These are phyloP conservation scores for Colletes collaris DNA, from an alignment of 2,888 invertebrate species.

Conservation along the genomic window DNA sequence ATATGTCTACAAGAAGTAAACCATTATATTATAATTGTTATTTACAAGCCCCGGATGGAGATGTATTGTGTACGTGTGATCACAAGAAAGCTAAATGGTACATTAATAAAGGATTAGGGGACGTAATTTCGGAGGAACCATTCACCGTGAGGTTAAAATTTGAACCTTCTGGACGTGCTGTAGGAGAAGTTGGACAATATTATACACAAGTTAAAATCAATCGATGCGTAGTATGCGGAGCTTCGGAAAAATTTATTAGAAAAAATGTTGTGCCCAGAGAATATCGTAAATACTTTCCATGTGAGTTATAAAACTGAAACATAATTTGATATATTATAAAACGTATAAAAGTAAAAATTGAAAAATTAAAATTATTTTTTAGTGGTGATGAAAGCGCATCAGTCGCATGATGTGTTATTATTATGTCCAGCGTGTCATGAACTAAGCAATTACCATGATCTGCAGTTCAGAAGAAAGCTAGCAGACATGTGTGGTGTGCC, in stretches of 20 bases:
- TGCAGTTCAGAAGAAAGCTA: slow-evolving; percentile 85
- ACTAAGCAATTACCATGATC: slow-evolving; percentile 87
- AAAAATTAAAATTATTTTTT: slow-evolving; percentile 13
- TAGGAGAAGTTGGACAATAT: slow-evolving; percentile 88
- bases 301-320: slow-evolving; percentile 78
- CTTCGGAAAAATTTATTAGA: slow-evolving; percentile 87
- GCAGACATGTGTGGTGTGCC: slow-evolving; percentile 87
- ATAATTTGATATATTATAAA: neutral
- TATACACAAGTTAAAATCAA: slow-evolving; percentile 90
- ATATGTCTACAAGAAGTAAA: slow-evolving; percentile 84
- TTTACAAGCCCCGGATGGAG: slow-evolving; percentile 91
- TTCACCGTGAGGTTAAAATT: slow-evolving; percentile 89
- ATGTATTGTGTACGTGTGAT: slow-evolving; percentile 90
- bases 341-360: neutral
- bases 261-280: slow-evolving; percentile 94
- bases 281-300: slow-evolving; percentile 90
- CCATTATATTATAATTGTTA: slow-evolving; percentile 92
- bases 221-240: slow-evolving; percentile 92
- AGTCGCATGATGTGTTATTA: slow-evolving; percentile 91
- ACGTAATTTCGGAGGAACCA: slow-evolving; percentile 84
- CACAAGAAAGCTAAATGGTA: slow-evolving; percentile 90
- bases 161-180: slow-evolving; percentile 90
- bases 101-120: slow-evolving; percentile 83
- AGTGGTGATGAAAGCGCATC: slow-evolving; percentile 91
- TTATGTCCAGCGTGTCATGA: slow-evolving; percentile 90